Percentiles rank a stretch among this genome's conserved stretches.
Conservation (phyloP, 2,113 vertebrate species). For the Hystrix brachyura region DNA sequence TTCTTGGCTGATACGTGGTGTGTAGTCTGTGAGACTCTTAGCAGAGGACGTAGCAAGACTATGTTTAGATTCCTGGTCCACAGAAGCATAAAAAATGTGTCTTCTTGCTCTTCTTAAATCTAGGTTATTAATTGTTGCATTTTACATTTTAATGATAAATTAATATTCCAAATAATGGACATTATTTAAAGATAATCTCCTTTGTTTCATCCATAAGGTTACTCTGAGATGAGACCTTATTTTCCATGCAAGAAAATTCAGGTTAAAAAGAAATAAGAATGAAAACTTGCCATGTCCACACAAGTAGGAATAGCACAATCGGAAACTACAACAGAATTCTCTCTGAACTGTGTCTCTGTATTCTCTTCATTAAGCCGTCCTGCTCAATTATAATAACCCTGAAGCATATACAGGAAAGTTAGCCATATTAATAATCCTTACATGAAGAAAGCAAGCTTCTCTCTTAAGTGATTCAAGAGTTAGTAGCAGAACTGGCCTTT, state of each 20-base stretch:
- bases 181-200: neutral
- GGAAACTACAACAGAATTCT: neutral
- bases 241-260: constrained; percentile 15
- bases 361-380: neutral
- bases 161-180: neutral
- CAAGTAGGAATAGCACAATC: neutral
- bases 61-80: neutral
- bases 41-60: neutral
- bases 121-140: neutral
- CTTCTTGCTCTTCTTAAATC: neutral
- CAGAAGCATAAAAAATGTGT: neutral
- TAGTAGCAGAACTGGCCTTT: neutral
- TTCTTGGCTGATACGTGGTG: neutral
- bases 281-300: neutral
- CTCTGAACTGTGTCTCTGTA: neutral
- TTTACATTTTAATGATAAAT: constrained; percentile 13
- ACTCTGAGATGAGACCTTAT: neutral
- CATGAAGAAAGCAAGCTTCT: neutral
- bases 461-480: neutral
- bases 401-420: neutral
- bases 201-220: constrained; percentile 4
- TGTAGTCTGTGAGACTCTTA: neutral
- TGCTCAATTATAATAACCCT: neutral
- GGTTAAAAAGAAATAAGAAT: neutral
- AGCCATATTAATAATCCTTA: neutral